Base-by-base conservation (phyloP, 1,140 invertebrate species). In the Macrosteles quadrilineatus region DNA sequence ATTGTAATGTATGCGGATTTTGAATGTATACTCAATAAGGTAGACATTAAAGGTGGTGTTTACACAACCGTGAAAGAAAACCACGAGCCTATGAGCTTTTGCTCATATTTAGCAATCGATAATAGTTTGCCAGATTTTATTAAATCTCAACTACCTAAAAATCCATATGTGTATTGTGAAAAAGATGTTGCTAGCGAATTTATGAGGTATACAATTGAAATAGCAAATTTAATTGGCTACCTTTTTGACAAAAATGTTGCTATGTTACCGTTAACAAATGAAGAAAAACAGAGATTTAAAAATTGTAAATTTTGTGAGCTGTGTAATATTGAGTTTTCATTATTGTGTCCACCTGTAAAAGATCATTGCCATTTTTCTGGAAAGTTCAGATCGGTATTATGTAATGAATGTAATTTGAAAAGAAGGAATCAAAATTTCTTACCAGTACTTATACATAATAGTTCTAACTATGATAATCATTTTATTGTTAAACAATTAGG, bases 341-440 rank as follows among this genome's bases (percentile, higher is more conserved):
- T 32, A 9, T 36, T 32, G 2, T 4, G 4, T 25, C 9, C 17
- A 3, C n/a, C 21, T 25, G 21, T 31, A 11, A 23, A 6, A 62
- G 23, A 62, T 23, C 63, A 65, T 19, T 32, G 36, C 36, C 27
- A 65, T 36, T 65, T 65, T 6, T 25, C 2, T 12, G 57, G 57
- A 17, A 62, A 62, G 11, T 62, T 62, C 27, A 21, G 57, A 19
- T 21, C n/a, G n/a, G n/a, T n/a, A n/a, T n/a, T n/a, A n/a, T n/a
- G n/a, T n/a, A n/a, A n/a, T n/a, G n/a, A n/a, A n/a, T n/a, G n/a
- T n/a, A n/a, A n/a, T n/a, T n/a, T n/a, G n/a, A n/a, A n/a, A n/a
- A n/a, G n/a, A n/a, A n/a, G n/a, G n/a, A n/a, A n/a, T n/a, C n/a
- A n/a, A n/a, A n/a, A n/a, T n/a, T n/a, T n/a, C n/a, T n/a, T n/a